Percentiles rank a stretch among this genome's conserved stretches.
phyloP scores from a whole-genome alignment of 2,888 invertebrate genomes.

The Hypomecis atomaria region DNA sequence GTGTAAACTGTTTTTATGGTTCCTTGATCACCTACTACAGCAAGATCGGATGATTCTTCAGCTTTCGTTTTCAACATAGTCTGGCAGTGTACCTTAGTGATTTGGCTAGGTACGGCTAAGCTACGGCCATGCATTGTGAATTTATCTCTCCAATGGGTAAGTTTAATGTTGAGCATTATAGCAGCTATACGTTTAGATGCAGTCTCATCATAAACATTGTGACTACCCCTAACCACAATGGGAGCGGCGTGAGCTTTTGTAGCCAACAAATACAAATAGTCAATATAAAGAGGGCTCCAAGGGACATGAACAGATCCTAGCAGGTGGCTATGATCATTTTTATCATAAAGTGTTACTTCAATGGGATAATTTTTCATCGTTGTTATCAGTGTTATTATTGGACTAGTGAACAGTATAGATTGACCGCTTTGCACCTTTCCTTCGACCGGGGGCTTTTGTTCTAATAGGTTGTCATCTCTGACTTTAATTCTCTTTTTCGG shows the following conservation, averaged over 20 bases:
- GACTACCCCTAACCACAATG: conserved; percentile 48
- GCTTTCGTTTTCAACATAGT: conserved; percentile 39
- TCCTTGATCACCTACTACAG: conserved; percentile 44
- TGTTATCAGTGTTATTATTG: conserved; percentile 52
- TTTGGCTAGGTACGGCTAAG: conserved; percentile 39
- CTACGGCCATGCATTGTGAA: conserved; percentile 41
- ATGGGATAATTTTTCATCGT: conserved; percentile 66
- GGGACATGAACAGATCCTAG: conserved; percentile 62
- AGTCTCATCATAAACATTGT: conserved; percentile 63
- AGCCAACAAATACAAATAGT: conserved; percentile 57
- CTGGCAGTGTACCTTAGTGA: conserved; percentile 13
- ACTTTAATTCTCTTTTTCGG: conserved; percentile 51
- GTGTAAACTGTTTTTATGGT: conserved; percentile 55
- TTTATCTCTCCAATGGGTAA: conserved; percentile 56
- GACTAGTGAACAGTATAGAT: conserved; percentile 55
- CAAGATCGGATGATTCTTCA: conserved; percentile 23
- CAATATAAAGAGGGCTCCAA: conserved; percentile 59
- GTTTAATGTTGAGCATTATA: conserved; percentile 60
- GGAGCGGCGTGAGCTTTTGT: conserved; percentile 43
- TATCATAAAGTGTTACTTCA: conserved; percentile 61
- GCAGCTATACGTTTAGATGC: conserved; percentile 63
- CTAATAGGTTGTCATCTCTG: conserved; percentile 36
- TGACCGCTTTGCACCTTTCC: conserved; percentile 50
- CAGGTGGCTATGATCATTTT: conserved; percentile 47
- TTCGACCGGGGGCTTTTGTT: conserved; percentile 36